Evolutionary conservation across 2,888 invertebrate species (phyloP).

Genomic region (Melikaiella ostensackeni): DNA sequence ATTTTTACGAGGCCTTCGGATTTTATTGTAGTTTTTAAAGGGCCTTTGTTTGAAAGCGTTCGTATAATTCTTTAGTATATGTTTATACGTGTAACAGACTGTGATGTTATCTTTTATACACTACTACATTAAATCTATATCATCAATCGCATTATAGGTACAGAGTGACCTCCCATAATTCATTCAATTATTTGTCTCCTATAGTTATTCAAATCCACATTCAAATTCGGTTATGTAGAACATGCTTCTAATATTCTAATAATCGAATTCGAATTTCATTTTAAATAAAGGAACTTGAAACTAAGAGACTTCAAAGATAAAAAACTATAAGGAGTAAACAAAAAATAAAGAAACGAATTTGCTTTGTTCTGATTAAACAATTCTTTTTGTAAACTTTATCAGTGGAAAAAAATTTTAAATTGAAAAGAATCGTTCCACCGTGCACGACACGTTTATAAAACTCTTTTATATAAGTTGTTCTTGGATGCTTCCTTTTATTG

Average conservation of each 20-base stretch:
- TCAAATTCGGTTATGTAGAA: not conserved
- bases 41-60: slow-evolving; percentile 13
- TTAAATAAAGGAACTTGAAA: not conserved
- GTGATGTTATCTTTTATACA: slow-evolving; percentile 18
- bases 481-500: not conserved
- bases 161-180: not conserved
- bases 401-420: not conserved
- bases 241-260: not conserved
- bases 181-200: not conserved
- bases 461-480: not conserved
- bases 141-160: not conserved
- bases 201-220: not conserved
- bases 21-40: slow-evolving; percentile 19
- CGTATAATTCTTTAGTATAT: not conserved
- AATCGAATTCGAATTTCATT: not conserved
- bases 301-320: not conserved
- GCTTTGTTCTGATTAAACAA: not conserved
- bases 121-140: slow-evolving; percentile 16
- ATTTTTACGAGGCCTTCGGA: not conserved
- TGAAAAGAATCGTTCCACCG: not conserved
- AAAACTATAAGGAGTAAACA: no score
- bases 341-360: not conserved
- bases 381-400: not conserved
- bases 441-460: not conserved
- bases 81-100: slow-evolving; percentile 17